phyloP scores from a whole-genome alignment of 2,797 vertebrate species.

The Linurgus olivaceus region DNA sequence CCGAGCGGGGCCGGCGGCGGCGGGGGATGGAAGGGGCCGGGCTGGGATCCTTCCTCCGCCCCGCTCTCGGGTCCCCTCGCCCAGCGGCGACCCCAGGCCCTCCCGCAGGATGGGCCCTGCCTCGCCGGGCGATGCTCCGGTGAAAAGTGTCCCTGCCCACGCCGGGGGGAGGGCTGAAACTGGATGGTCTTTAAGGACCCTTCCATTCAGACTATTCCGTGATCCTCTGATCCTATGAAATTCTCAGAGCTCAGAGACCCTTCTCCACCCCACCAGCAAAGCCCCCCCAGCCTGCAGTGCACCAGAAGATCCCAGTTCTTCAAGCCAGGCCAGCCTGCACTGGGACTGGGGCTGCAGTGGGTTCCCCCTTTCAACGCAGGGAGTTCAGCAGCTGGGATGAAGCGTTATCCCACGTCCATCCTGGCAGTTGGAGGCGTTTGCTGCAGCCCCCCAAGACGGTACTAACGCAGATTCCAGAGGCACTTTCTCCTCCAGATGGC shows the following conservation, averaged over 20 bases:
- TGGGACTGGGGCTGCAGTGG: background rate
- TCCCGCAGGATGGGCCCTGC: background rate
- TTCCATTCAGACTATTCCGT: background rate
- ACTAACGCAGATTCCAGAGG: background rate
- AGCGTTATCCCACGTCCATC: background rate
- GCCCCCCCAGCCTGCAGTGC: background rate
- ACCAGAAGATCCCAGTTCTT: background rate
- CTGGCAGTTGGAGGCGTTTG: background rate
- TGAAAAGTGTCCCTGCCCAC: background rate
- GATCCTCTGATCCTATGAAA: background rate
- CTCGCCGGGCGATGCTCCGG: background rate
- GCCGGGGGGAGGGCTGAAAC: background rate
- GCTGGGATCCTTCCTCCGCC: background rate
- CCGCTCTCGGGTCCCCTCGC: background rate
- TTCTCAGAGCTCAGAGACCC: background rate
- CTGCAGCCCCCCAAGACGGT: background rate
- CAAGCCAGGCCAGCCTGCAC: background rate
- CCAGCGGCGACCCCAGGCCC: background rate
- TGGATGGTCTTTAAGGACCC: background rate
- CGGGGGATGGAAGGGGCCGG: background rate
- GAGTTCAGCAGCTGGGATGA: background rate
- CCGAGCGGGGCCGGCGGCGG: background rate
- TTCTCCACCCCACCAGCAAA: background rate
- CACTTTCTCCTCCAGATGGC: background rate
- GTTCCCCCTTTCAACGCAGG: background rate